phyloP scores from a whole-genome alignment of 2,888 invertebrate genomes.

The Scaptomyza parva region DNA sequence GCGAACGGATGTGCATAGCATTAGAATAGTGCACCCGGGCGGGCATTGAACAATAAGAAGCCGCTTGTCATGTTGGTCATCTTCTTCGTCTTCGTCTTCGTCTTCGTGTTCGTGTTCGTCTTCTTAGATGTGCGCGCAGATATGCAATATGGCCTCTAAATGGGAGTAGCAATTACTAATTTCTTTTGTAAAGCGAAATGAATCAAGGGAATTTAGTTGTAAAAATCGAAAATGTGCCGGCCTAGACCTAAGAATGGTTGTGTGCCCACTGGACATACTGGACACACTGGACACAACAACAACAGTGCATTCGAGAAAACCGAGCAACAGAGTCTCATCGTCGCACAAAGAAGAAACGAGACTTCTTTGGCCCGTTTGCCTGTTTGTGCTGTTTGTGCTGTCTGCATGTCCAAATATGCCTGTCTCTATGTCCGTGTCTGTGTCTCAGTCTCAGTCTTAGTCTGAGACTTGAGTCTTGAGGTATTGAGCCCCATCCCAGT shows the following conservation, averaged over 20 bases:
- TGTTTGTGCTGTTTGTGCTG: slow-evolving; percentile 11
- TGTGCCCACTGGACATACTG: too few relatives aligned
- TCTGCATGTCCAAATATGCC: slow-evolving; percentile 39
- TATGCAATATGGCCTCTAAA: slow-evolving; percentile 64
- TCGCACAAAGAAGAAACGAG: neutral
- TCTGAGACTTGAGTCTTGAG: slow-evolving; percentile 13
- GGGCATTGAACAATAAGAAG: neutral
- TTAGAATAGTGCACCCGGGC: slow-evolving; percentile 30
- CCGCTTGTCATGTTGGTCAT: slow-evolving; percentile 41
- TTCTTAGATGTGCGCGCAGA: slow-evolving; percentile 45
- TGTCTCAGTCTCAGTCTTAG: slow-evolving; percentile 42
- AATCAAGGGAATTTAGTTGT: slow-evolving; percentile 72
- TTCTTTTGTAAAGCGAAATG: slow-evolving; percentile 73
- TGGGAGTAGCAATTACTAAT: slow-evolving; percentile 78
- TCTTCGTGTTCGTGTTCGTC: slow-evolving; percentile 33
- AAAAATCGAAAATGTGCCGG: slow-evolving; percentile 62
- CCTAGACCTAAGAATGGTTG: slow-evolving; percentile 12
- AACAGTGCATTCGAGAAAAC: too few relatives aligned
- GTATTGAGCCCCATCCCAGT: slow-evolving; percentile 46
- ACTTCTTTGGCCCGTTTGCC: slow-evolving; percentile 5
- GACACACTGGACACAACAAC: neutral
- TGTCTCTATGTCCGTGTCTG: slow-evolving; percentile 31
- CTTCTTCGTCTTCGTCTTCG: slow-evolving; percentile 34
- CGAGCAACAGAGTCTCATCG: slow-evolving; percentile 3
- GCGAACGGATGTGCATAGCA: slow-evolving; percentile 44